Percentiles rank a stretch among this genome's conserved stretches.
Evolutionary conservation across 2,888 invertebrate genomes (phyloP).

Genomic region (Acleris laterana): DNA sequence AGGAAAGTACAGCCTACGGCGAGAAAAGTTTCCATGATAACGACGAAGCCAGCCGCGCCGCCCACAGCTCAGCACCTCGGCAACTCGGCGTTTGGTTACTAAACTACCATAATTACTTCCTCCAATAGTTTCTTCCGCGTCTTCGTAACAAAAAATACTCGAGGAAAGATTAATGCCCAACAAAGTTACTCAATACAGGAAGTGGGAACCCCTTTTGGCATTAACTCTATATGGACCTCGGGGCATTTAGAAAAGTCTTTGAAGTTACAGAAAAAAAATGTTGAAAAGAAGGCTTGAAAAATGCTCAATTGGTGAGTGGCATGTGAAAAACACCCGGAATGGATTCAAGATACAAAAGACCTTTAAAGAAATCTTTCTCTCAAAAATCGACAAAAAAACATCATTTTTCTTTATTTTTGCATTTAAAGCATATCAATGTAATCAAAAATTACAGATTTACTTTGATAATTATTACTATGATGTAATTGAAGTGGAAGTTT

Average conservation of each 20-base stretch:
- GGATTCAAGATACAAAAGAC: too few species aligned
- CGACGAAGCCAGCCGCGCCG: conserved; percentile 12
- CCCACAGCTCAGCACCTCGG: conserved; percentile 19
- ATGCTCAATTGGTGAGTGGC: too few species aligned
- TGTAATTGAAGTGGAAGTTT: too few species aligned
- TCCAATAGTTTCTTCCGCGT: conserved; percentile 29
- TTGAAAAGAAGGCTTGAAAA: too few species aligned
- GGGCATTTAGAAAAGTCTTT: background rate
- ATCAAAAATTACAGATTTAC: too few species aligned
- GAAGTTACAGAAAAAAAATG: background rate
- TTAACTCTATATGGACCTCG: conserved; percentile 1
- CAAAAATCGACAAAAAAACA: too few species aligned
- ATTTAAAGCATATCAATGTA: too few species aligned
- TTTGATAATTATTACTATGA: too few species aligned
- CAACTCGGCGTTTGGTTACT: conserved; percentile 25
- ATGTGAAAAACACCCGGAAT: too few species aligned
- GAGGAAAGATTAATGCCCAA: conserved; percentile 31
- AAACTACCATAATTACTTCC: conserved; percentile 37
- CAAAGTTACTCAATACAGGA: conserved; percentile 27
- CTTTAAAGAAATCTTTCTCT: too few species aligned
- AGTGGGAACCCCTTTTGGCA: conserved; percentile 6
- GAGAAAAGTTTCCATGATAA: background rate
- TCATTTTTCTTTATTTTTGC: too few species aligned
- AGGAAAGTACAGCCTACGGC: background rate
- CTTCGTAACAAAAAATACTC: conserved; percentile 34